Conservation (phyloP, 2,797 vertebrate species). For the Parauchenoglanis ngamensis region DNA sequence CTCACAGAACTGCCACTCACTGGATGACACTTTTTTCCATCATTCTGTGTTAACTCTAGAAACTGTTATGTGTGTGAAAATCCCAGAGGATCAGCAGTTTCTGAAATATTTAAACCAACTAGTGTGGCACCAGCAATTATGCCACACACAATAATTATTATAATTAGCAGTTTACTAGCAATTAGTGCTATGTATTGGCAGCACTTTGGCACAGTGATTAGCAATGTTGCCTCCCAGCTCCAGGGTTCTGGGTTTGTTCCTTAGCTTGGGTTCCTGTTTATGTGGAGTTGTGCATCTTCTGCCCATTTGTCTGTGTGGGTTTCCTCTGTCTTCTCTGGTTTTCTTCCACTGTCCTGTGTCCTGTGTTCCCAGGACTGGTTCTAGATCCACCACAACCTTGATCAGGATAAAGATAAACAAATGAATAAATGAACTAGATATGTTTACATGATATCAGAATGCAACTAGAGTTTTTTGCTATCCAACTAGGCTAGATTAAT, state of each 20-base stretch:
- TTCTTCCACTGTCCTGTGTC: neutral
- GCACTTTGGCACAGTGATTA: no score
- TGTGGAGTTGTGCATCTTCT: neutral
- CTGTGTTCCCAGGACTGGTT: neutral
- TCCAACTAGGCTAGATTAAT: slow-evolving; percentile 48
- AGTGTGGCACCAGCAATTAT: neutral
- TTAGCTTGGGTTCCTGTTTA: neutral
- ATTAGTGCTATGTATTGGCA: neutral
- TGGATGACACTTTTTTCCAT: no score
- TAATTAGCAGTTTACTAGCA: neutral
- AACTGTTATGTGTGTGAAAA: neutral
- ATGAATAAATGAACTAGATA: neutral
- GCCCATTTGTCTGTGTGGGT: neutral
- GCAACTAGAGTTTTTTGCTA: slow-evolving; percentile 40
- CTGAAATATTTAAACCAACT: neutral
- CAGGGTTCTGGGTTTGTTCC: neutral
- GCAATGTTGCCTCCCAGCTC: neutral
- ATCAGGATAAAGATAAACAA: neutral
- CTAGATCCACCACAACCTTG: neutral
- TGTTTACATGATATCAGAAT: slow-evolving; percentile 5
- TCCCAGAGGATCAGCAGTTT: neutral
- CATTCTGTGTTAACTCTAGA: neutral
- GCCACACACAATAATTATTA: neutral
- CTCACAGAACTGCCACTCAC: neutral
- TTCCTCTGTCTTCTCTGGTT: neutral